phyloP scores from a whole-genome alignment of 2,113 vertebrate genomes.

The Cheirogaleus medius region DNA sequence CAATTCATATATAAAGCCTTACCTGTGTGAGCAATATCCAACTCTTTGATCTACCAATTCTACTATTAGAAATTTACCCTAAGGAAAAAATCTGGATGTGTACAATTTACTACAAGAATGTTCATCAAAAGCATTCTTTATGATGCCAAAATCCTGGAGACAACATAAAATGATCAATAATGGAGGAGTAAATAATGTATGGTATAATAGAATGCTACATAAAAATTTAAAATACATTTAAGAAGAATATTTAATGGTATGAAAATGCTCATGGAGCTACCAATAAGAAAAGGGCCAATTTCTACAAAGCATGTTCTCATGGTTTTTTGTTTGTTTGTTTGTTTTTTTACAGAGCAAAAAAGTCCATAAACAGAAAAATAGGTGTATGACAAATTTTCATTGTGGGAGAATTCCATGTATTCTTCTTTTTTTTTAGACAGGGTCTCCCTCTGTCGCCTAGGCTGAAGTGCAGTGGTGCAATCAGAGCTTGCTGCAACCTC shows the following conservation, averaged over 20 bases:
- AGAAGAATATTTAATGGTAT: not conserved
- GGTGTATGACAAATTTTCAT: not conserved
- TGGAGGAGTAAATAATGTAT: not conserved
- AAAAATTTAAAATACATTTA: not conserved
- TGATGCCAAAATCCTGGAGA: not conserved
- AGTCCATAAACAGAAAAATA: not conserved
- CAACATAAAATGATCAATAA: not conserved
- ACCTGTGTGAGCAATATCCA: not conserved
- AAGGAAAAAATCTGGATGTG: not conserved
- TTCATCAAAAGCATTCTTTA: not conserved
- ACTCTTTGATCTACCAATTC: not conserved
- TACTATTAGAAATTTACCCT: not conserved
- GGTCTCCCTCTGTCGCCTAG: too few species aligned
- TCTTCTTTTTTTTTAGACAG: not conserved
- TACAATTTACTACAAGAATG: not conserved
- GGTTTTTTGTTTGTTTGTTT: not conserved
- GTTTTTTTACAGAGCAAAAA: not conserved
- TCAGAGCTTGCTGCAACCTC: too few species aligned
- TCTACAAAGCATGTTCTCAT: not conserved
- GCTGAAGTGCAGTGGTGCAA: too few species aligned
- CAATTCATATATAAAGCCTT: not conserved
- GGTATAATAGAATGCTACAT: not conserved
- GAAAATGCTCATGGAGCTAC: not conserved
- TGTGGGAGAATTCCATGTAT: not conserved
- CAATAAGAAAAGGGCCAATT: not conserved